Evolutionary conservation across 2,797 vertebrate genomes (phyloP).

Genomic region (Acrossocheilus wenchowensis): DNA sequence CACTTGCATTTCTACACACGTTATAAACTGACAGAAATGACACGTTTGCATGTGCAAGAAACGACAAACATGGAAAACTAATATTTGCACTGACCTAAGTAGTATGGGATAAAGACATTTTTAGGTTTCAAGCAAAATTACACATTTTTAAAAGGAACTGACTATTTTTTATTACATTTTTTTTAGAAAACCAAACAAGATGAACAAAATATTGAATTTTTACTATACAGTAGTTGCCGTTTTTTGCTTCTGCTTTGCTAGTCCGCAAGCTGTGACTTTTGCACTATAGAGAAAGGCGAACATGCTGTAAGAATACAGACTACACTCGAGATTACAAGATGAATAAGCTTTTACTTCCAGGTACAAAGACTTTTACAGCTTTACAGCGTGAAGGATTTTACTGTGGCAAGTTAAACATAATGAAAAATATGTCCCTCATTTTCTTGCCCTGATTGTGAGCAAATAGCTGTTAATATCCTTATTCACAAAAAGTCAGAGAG

Average conservation of each 20-base stretch:
- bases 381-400: background rate
- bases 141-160: background rate
- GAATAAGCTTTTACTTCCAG: background rate
- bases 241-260: background rate
- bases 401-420: background rate
- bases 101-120: background rate
- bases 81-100: background rate
- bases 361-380: slow-evolving; percentile 6
- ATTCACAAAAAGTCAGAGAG: slow-evolving; percentile 15
- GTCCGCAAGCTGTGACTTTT: slow-evolving; percentile 1
- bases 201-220: background rate
- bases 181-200: background rate
- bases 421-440: background rate
- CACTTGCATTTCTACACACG: background rate
- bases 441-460: background rate
- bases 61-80: background rate
- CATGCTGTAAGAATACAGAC: background rate
- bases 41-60: background rate
- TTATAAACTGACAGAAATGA: slow-evolving; percentile 16
- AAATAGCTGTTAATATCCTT: slow-evolving; percentile 24
- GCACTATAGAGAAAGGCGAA: background rate
- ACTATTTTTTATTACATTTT: background rate
- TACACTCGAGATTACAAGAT: background rate
- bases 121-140: background rate
- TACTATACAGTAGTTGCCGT: background rate